These are phyloP conservation scores for Rhamphomyia laevipes DNA, from an alignment of 2,888 invertebrate genomes.

Conservation along the genomic window DNA sequence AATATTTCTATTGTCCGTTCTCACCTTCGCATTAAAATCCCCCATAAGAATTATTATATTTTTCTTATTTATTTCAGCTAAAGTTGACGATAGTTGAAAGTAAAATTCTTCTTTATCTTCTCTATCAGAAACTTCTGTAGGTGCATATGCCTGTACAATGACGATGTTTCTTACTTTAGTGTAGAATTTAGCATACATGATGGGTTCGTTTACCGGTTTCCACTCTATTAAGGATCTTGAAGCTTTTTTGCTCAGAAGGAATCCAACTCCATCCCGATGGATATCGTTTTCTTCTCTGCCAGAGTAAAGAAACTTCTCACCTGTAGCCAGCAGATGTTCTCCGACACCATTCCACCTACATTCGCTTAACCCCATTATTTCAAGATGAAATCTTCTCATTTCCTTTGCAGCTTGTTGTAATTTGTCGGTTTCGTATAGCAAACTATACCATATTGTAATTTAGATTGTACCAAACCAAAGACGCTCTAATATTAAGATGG, in stretches of 20 bases:
- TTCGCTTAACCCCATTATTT: conserved; percentile 1
- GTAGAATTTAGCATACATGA: too few species aligned
- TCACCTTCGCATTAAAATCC: conserved; percentile 2
- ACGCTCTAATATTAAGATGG: too few species aligned
- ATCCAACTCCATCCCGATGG: not conserved
- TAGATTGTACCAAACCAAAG: too few species aligned
- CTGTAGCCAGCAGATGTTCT: not conserved
- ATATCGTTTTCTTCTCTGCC: not conserved
- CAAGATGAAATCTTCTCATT: not conserved
- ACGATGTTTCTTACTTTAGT: too few species aligned
- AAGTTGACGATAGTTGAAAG: not conserved
- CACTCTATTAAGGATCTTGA: too few species aligned
- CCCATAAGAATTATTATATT: not conserved
- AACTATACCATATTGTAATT: too few species aligned
- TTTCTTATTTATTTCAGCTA: not conserved
- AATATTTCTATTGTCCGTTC: not conserved
- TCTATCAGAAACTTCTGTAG: not conserved
- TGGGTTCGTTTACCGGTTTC: too few species aligned
- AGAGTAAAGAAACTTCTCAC: conserved; percentile 3
- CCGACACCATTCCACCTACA: conserved; percentile 2
- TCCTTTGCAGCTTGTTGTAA: not conserved
- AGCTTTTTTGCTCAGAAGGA: conserved; percentile 1
- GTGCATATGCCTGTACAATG: too few species aligned
- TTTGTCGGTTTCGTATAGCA: not conserved
- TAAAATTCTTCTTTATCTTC: conserved; percentile 1